Evolutionary conservation across 2,888 invertebrate species (phyloP).

Genomic region (Drosophila prostipennis): DNA sequence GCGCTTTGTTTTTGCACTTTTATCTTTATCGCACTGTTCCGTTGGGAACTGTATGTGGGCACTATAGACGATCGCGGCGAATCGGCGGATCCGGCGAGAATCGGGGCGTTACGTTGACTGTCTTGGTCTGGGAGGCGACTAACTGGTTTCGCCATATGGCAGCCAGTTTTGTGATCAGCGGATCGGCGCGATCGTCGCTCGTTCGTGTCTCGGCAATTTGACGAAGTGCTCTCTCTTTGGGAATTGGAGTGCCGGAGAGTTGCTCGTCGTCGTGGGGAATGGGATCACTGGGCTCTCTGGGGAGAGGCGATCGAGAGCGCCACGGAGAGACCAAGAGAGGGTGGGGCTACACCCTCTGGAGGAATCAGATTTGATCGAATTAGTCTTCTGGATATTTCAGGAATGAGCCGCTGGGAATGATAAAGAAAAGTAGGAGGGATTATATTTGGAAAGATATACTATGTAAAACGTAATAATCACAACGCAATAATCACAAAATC

Average conservation of each 20-base stretch:
- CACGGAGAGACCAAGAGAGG: conserved; percentile 5
- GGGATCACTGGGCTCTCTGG: not conserved
- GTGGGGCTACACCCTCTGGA: conserved; percentile 12
- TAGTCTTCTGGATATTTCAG: conserved; percentile 26
- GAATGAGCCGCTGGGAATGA: conserved; percentile 21
- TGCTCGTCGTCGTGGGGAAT: no score
- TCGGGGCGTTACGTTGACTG: conserved; percentile 38
- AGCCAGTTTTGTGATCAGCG: conserved; percentile 61
- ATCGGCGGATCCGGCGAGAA: conserved; percentile 5
- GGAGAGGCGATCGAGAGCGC: conserved; percentile 3
- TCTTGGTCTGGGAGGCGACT: conserved; percentile 61
- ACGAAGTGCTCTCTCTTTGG: conserved; percentile 9
- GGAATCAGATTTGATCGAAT: conserved; percentile 1
- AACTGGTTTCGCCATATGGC: conserved; percentile 80
- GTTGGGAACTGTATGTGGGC: conserved; percentile 21
- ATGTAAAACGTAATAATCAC: not conserved
- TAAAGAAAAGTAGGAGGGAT: conserved; percentile 9
- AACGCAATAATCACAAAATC: not conserved
- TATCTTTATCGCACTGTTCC: conserved; percentile 21
- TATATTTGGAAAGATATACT: not conserved
- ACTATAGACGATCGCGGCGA: conserved; percentile 27
- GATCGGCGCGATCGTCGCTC: not conserved
- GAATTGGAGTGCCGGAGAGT: conserved; percentile 9
- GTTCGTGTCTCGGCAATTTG: not conserved
- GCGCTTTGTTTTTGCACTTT: conserved; percentile 39